These are phyloP conservation scores for Cassiopea xamachana DNA, from an alignment of 30 jellyfish, hydroid and myxozoan species.

Conservation along the genomic window DNA sequence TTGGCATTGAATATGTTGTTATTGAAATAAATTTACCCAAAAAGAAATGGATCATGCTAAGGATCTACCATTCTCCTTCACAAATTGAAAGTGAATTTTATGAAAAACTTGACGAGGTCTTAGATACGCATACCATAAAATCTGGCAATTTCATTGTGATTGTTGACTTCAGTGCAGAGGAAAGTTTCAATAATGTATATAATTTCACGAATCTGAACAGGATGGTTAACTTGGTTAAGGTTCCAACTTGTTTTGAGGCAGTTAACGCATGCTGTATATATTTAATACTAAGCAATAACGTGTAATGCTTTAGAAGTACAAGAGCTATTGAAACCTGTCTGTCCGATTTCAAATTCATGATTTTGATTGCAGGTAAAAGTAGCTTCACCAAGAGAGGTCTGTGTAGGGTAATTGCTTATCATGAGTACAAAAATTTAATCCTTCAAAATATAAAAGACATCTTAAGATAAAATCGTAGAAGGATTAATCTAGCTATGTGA, in stretches of 20 bases:
- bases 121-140: slow-evolving; percentile 8
- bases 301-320: slow-evolving; percentile 5
- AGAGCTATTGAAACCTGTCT: slow-evolving; percentile 10
- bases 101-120: slow-evolving; percentile 17
- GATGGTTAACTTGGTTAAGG: slow-evolving; percentile 24
- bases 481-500: too few species aligned
- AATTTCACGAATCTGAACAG: slow-evolving; percentile 31
- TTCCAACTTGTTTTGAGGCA: neutral
- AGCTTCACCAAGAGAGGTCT: slow-evolving; percentile 1
- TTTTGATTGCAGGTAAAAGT: slow-evolving; percentile 21
- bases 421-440: neutral
- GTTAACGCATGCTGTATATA: slow-evolving; percentile 8
- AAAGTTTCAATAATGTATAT: slow-evolving; percentile 18
- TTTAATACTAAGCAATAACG: slow-evolving; percentile 6
- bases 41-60: slow-evolving; percentile 49
- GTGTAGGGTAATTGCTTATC: slow-evolving; percentile 12
- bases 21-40: slow-evolving; percentile 52
- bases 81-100: slow-evolving; percentile 25
- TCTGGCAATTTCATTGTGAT: slow-evolving; percentile 36
- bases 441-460: too few species aligned
- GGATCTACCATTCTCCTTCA: slow-evolving; percentile 9
- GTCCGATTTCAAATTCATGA: slow-evolving; percentile 38
- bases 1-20: neutral
- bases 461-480: too few species aligned
- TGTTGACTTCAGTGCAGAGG: slow-evolving; percentile 33